Base-by-base conservation (phyloP, 2,797 vertebrate species). In the Pseudopleuronectes americanus region DNA sequence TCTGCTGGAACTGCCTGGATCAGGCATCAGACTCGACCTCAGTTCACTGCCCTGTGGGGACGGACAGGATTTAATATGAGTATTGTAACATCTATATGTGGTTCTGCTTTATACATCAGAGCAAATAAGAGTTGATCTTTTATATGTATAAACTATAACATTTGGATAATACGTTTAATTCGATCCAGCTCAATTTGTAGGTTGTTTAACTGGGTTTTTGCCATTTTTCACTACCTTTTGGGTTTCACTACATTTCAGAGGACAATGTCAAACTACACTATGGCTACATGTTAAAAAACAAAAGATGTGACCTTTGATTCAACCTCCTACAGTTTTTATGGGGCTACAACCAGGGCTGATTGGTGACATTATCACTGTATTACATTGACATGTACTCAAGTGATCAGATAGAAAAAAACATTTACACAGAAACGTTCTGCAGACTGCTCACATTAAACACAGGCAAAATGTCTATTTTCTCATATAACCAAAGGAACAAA, bases 21-120 rank as follows among this genome's bases (percentile, higher is more conserved):
- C 53, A 55, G 36, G 33, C 63, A 64, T 65, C 61, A 75, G 66
- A 76, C 57, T 47, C 54, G 60, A 31, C 57, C 47, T 3, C 24
- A 63, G 49, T 77, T 77, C 26, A 64, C 48, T 47, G 58, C n/a
- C 51, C 70, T 55, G 22, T 41, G 8, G 72, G 28, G 67, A 54
- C 12, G 22, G 70, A 59, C 33, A 47, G 19, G 47, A 60, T 60
- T 43, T 48, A 57, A 68, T 71, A 68, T 36, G 58, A 66, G 64
- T 69, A 69, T 53, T 79, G 56, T 43, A 54, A 6, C 76, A 51
- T 52, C 6, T 17, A 48, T 43, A 55, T 63, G 24, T 23, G 26
- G 17, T 66, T 72, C 70, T 83, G 64, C 75, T 79, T 73, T 60
- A 70, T 63, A 57, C 63, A 77, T 81, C 23, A 65, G 13, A 64